Percentiles rank a stretch among this genome's conserved stretches.
phyloP scores from a whole-genome alignment of 2,888 invertebrate species.

The Drosophila maculinotata region DNA sequence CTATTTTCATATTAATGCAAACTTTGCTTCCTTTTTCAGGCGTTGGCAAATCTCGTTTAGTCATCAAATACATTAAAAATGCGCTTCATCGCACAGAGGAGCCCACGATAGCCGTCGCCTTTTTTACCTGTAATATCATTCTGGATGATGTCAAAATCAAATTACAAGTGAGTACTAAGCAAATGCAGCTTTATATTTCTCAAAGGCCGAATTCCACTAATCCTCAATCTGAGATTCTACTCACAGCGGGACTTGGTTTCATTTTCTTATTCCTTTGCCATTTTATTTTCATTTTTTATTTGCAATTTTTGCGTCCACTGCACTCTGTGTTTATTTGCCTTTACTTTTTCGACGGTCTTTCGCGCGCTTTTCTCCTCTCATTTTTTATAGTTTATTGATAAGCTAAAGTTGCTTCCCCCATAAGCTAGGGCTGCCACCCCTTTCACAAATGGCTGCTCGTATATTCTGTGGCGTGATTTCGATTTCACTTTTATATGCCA shows the following conservation, averaged over 20 bases:
- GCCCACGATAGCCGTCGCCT: constrained; percentile 95
- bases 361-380: constrained; percentile 18
- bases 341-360: constrained; percentile 31
- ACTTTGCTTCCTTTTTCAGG: constrained; percentile 86
- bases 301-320: constrained; percentile 72
- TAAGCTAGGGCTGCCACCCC: constrained; percentile 57
- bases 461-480: constrained; percentile 53
- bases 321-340: constrained; percentile 64
- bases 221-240: constrained; percentile 58
- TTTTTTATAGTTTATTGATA: constrained; percentile 78
- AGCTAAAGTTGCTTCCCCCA: constrained; percentile 57
- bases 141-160: constrained; percentile 90
- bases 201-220: constrained; percentile 30
- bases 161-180: constrained; percentile 88
- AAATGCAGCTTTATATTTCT: constrained; percentile 1
- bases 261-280: constrained; percentile 46
- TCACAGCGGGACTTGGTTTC: constrained; percentile 26
- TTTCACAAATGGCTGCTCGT: constrained; percentile 39
- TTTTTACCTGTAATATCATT: constrained; percentile 93
- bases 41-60: constrained; percentile 95
- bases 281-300: constrained; percentile 63
- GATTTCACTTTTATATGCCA: constrained; percentile 56
- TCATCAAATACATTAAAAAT: constrained; percentile 92
- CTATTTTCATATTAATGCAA: not conserved
- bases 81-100: constrained; percentile 90